These are phyloP conservation scores for Carettochelys insculpta DNA, from an alignment of 2,113 vertebrate genomes.

Conservation along the genomic window DNA sequence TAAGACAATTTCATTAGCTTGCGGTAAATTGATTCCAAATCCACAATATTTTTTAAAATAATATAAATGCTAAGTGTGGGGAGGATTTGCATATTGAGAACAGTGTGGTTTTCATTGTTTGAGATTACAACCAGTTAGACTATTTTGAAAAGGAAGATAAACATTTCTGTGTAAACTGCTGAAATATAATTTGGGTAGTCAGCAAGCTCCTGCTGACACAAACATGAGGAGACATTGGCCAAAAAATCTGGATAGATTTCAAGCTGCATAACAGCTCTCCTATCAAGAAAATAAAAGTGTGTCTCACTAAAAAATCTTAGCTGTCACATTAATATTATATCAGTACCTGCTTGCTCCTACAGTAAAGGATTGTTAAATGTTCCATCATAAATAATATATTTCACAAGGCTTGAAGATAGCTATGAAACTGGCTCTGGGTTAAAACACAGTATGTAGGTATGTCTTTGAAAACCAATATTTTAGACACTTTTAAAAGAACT, in stretches of 20 bases:
- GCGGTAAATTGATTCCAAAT: not conserved
- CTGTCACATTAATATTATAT: conserved; percentile 45
- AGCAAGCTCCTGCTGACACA: conserved; percentile 49
- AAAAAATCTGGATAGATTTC: conserved; percentile 57
- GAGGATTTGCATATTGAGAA: not conserved
- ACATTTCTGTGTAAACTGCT: conserved; percentile 11
- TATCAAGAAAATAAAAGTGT: conserved; percentile 58
- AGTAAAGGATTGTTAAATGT: conserved; percentile 14
- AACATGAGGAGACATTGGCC: conserved; percentile 34
- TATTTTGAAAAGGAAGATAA: not conserved
- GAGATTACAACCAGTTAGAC: not conserved
- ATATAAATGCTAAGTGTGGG: not conserved
- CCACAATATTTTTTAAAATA: not conserved
- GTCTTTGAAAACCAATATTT: conserved; percentile 15
- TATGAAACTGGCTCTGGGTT: conserved; percentile 13
- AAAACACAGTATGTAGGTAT: not conserved
- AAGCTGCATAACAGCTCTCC: conserved; percentile 24
- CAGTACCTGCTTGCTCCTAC: not conserved
- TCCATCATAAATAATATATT: conserved; percentile 43
- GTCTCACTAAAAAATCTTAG: conserved; percentile 42
- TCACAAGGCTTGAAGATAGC: conserved; percentile 18
- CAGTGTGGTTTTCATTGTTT: not conserved
- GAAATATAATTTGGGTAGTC: conserved; percentile 52
- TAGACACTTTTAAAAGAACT: conserved; percentile 1
- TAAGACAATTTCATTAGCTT: not conserved